These are phyloP conservation scores for Dasypolia templi DNA, from an alignment of 2,888 invertebrate genomes.

Conservation along the genomic window DNA sequence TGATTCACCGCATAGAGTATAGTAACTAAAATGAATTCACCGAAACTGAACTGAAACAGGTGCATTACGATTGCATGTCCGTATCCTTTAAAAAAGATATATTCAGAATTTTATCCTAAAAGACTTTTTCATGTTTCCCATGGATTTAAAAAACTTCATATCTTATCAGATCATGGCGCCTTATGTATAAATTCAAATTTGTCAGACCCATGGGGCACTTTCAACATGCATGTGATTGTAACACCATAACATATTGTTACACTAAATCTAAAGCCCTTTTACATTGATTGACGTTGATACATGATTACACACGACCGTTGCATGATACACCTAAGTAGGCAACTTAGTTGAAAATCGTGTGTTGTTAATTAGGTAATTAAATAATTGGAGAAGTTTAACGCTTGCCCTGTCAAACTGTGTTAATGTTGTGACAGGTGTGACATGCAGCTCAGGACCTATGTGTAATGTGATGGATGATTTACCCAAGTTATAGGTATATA, in stretches of 20 bases:
- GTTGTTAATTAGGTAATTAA: constrained; percentile 27
- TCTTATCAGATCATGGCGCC: too few relatives aligned
- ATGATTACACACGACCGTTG: constrained; percentile 13
- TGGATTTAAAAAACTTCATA: too few relatives aligned
- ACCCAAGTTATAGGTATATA: too few relatives aligned
- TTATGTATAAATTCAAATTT: too few relatives aligned
- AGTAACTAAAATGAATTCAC: too few relatives aligned
- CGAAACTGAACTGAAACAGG: too few relatives aligned
- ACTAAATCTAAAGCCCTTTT: constrained; percentile 16
- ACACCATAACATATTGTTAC: background rate
- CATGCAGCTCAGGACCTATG: background rate
- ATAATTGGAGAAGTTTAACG: constrained; percentile 27
- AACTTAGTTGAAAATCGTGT: constrained; percentile 19
- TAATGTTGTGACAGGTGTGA: constrained; percentile 21
- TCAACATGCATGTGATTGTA: background rate
- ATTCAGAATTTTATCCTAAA: too few relatives aligned
- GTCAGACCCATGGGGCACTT: background rate
- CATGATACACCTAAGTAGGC: constrained; percentile 2
- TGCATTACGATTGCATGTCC: too few relatives aligned
- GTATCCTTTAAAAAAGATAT: too few relatives aligned
- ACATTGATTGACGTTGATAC: constrained; percentile 30
- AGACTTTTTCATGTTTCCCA: too few relatives aligned
- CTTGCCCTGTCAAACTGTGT: constrained; percentile 29
- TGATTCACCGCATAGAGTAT: too few relatives aligned
- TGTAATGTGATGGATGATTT: background rate